Conservation (phyloP, 1,140 invertebrate genomes). For the Anastatus disparis region DNA sequence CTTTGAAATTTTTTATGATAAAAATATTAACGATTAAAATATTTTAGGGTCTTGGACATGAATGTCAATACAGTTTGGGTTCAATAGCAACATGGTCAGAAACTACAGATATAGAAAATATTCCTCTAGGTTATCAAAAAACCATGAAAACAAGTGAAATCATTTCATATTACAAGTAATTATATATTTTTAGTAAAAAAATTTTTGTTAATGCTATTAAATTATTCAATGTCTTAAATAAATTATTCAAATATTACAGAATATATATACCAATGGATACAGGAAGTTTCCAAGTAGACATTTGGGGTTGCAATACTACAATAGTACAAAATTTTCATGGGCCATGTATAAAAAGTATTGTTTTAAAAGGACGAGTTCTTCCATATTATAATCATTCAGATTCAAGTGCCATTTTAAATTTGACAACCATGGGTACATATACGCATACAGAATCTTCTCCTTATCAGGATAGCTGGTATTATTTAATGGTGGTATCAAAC, state of each 20-base stretch:
- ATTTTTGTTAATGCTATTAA: background rate
- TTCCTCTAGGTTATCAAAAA: conserved; percentile 58
- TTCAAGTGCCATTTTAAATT: conserved; percentile 51
- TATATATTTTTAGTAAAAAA: background rate
- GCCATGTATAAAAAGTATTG: conserved; percentile 62
- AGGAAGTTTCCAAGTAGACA: conserved; percentile 63
- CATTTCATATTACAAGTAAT: conserved; percentile 66
- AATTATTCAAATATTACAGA: conserved; percentile 49
- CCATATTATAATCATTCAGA: conserved; percentile 60
- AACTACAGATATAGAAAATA: conserved; percentile 59
- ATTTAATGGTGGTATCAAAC: conserved; percentile 66
- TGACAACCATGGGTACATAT: conserved; percentile 57
- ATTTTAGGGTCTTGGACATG: conserved; percentile 60
- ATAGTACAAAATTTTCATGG: conserved; percentile 42
- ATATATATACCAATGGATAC: conserved; percentile 68
- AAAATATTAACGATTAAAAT: background rate
- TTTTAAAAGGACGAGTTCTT: conserved; percentile 60
- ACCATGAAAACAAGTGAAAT: conserved; percentile 58
- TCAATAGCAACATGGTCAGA: conserved; percentile 69
- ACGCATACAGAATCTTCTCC: conserved; percentile 65
- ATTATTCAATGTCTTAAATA: background rate
- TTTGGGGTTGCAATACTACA: conserved; percentile 66
- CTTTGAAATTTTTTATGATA: background rate
- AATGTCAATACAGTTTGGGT: conserved; percentile 69
- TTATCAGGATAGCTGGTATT: conserved; percentile 69